phyloP scores from a whole-genome alignment of 2,888 invertebrate genomes.

The Epiblema foenella region DNA sequence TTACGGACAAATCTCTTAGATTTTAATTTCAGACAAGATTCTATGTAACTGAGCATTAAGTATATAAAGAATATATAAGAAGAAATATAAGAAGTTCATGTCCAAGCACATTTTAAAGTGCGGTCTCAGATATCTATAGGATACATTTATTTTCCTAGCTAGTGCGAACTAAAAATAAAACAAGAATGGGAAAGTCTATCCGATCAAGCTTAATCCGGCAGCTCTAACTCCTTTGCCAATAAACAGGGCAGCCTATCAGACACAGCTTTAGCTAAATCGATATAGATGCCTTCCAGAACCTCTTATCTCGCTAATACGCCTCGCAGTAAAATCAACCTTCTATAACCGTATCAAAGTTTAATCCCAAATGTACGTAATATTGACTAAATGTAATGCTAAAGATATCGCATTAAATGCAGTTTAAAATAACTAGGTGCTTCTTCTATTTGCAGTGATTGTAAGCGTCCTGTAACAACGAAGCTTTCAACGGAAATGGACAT shows the following conservation, averaged over 20 bases:
- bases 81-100: background rate
- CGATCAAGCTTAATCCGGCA: conserved; percentile 62
- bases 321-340: background rate
- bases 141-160: conserved; percentile 8
- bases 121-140: background rate
- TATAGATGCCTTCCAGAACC: background rate
- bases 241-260: conserved; percentile 60
- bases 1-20: too few species aligned
- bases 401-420: background rate
- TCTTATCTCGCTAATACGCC: background rate
- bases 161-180: conserved; percentile 20
- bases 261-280: conserved; percentile 55
- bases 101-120: background rate
- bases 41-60: background rate
- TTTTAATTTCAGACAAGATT: too few species aligned
- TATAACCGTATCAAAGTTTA: background rate
- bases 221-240: conserved; percentile 66
- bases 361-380: background rate
- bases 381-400: background rate
- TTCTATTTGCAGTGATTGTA: conserved; percentile 28
- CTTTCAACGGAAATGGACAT: conserved; percentile 7
- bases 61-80: too few species aligned
- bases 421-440: conserved; percentile 25
- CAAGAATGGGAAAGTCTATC: conserved; percentile 44
- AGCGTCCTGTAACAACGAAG: background rate